Conservation (phyloP, 2,113 vertebrate genomes). For the Apteryx owenii region DNA sequence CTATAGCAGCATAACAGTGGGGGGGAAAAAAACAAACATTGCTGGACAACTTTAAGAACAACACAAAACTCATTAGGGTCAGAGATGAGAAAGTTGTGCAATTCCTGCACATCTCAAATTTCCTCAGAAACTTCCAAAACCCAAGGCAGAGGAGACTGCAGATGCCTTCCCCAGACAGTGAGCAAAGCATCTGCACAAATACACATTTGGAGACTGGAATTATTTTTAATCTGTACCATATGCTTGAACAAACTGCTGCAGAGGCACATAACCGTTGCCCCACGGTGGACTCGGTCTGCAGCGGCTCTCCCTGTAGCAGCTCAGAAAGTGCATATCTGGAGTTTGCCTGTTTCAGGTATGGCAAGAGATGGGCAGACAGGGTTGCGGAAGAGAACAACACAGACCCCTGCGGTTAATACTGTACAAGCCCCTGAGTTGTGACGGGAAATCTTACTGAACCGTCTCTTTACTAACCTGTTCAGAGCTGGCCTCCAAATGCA, state of each 20-base stretch:
- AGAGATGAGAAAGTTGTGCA: not conserved
- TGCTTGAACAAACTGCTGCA: not conserved
- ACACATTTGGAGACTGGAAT: not conserved
- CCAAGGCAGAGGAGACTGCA: not conserved
- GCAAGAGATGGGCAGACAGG: not conserved
- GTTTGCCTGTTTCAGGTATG: not conserved
- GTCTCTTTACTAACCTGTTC: not conserved
- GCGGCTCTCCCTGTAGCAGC: not conserved
- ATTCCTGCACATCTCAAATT: not conserved
- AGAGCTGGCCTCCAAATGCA: not conserved
- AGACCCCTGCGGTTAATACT: not conserved
- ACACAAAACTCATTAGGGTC: not conserved
- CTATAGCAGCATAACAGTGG: not conserved
- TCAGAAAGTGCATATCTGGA: not conserved
- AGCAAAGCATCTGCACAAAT: not conserved
- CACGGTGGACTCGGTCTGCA: fast-evolving
- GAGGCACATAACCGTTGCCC: fast-evolving
- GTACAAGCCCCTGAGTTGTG: not conserved
- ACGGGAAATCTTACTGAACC: not conserved
- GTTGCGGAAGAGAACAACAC: not conserved
- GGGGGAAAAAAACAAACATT: not conserved
- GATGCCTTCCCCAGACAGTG: not conserved
- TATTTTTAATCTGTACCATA: not conserved
- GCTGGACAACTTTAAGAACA: not conserved
- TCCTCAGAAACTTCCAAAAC: not conserved